Percentiles rank a stretch among this genome's conserved stretches.
phyloP scores from a whole-genome alignment of 2,888 invertebrate species.

The Conus canariensis region DNA sequence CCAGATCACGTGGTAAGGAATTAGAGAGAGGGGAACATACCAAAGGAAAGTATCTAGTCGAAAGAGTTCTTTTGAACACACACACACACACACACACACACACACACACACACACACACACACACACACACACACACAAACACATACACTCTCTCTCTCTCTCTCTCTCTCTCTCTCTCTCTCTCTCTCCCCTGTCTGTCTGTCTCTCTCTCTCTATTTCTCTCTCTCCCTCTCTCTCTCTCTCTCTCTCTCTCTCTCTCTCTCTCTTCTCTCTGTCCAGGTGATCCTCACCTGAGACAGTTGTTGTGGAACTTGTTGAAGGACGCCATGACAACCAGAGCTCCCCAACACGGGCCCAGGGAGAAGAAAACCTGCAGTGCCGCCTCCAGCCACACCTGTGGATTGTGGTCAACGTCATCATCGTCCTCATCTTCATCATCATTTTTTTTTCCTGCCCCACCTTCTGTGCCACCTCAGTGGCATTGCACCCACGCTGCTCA shows the following conservation, averaged over 20 bases:
- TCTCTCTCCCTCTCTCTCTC: not conserved
- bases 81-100: not conserved
- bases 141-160: too few relatives aligned
- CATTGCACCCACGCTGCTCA: too few relatives aligned
- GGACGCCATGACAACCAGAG: not conserved
- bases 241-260: too few relatives aligned
- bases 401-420: not conserved
- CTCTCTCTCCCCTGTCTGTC: not conserved
- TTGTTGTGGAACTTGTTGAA: constrained; percentile 24
- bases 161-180: too few relatives aligned
- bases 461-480: too few relatives aligned
- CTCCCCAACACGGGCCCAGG: constrained; percentile 6
- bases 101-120: too few relatives aligned
- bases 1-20: not conserved
- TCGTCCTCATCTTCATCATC: not conserved
- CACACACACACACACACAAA: too few relatives aligned
- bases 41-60: not conserved
- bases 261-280: too few relatives aligned
- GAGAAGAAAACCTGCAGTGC: constrained; percentile 8
- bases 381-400: constrained; percentile 17
- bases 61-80: not conserved
- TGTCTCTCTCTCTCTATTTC: too few relatives aligned
- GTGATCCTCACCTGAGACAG: not conserved
- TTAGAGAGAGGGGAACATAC: not conserved
- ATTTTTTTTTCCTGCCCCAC: too few relatives aligned